Evolutionary conservation across 2,113 vertebrate species (phyloP).

Genomic region (Opisthocomus hoazin): DNA sequence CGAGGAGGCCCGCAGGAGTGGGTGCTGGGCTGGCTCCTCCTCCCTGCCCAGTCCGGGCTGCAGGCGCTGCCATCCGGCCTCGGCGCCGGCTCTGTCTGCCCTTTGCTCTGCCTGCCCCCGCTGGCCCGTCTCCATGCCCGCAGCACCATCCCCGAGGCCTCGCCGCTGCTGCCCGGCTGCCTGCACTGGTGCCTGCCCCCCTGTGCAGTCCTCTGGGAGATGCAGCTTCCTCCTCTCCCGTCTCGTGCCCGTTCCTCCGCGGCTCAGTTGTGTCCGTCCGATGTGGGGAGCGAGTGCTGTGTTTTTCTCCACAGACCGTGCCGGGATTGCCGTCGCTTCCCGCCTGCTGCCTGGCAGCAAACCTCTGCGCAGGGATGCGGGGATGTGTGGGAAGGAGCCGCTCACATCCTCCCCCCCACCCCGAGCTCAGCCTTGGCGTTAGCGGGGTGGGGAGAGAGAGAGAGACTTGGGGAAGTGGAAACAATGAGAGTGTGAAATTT

Average conservation of each 20-base stretch:
- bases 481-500: background rate
- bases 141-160: background rate
- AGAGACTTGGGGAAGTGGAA: background rate
- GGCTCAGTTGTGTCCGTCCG: rapidly evolving
- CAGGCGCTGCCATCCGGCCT: background rate
- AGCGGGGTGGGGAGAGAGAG: background rate
- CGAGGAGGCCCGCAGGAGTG: rapidly evolving
- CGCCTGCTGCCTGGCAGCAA: background rate
- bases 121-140: background rate
- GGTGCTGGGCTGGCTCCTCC: background rate
- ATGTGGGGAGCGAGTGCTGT: rapidly evolving
- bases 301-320: background rate
- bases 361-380: background rate
- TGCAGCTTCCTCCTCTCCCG: background rate
- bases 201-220: rapidly evolving
- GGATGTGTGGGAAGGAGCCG: background rate
- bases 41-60: background rate
- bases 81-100: background rate
- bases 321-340: background rate
- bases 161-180: background rate
- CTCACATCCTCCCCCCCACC: background rate
- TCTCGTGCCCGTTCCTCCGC: background rate
- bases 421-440: background rate
- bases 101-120: background rate
- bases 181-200: background rate